Conservation (phyloP, 1,140 invertebrate species). For the Ephestia elutella region DNA sequence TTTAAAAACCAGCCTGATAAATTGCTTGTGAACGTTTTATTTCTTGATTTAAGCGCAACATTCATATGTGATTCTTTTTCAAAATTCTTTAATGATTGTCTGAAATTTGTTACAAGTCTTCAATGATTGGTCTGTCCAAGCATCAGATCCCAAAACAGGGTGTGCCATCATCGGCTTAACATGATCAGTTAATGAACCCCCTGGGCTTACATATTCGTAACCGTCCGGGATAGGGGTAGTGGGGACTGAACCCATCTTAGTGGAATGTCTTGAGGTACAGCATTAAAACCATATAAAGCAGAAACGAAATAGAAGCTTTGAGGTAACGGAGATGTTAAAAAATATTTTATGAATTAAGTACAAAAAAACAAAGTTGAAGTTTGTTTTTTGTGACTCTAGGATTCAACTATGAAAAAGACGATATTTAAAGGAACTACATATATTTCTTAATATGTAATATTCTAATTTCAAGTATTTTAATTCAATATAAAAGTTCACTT, state of each 20-base stretch:
- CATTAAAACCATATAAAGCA: conserved; percentile 8
- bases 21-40: too few species aligned
- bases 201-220: conserved; percentile 50
- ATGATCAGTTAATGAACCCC: conserved; percentile 61
- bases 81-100: not conserved
- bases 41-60: too few species aligned
- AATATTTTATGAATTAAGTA: too few species aligned
- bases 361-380: too few species aligned
- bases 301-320: not conserved
- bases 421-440: too few species aligned
- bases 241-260: conserved; percentile 24
- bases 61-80: too few species aligned
- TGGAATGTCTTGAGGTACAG: conserved; percentile 12
- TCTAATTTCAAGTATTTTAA: too few species aligned
- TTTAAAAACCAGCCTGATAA: too few species aligned
- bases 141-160: not conserved
- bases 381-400: too few species aligned
- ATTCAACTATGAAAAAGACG: too few species aligned
- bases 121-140: not conserved
- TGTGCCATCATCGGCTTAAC: conserved; percentile 55
- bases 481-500: too few species aligned
- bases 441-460: too few species aligned
- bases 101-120: not conserved
- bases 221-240: conserved; percentile 27
- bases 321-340: not conserved